Base-by-base conservation (phyloP, 2,888 invertebrate genomes). In the Tinea semifulvella region DNA sequence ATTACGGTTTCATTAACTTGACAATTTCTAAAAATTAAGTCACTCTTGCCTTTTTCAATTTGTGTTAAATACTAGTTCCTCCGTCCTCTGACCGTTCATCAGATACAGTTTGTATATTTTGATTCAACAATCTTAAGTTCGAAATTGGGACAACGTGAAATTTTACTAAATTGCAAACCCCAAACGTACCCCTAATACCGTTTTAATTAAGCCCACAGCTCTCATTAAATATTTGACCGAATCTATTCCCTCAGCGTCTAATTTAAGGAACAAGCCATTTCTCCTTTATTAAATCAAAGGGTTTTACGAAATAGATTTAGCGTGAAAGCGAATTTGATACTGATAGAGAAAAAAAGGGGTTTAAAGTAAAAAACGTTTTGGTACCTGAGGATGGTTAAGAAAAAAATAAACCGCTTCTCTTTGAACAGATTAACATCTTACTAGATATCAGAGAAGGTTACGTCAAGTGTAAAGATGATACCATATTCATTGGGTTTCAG, bases 251-350 rank as follows among this genome's bases (percentile, higher is more conserved):
- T 8, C 17, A 19, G 22, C 40, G 22, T 11, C 20, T 40, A 14
- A 20, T 22, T 40, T 40, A 13, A 17, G 53, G 58, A 59, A 57
- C 54, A 60, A 61, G 58, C 60, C 63, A 58, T 53, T 52, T 49
- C 53, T 52, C 51, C 57, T 65, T 46, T 50, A 58, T 55, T 57
- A 60, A 61, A 65, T 65, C 63, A 68, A 72, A 68, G 61, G 62
- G 59, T 18, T 43, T 43, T 19, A 13, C 20, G n/a, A 51, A 57
- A 53, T 58, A 59, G 62, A 72, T 72, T 72, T 72, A 68, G 58
- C 65, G 67, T 70, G 58, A 70, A 70, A 70, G 65, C 65, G 64
- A 66, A 65, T 68, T 66, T 60, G 61, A 61, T 65, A 68, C 65
- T 60, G 61, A 58, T n/a, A 25, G 10, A 40, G 2, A 22, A 22